Evolutionary conservation across 2,113 vertebrate species (phyloP).

Genomic region (Coryphaenoides rupestris): DNA sequence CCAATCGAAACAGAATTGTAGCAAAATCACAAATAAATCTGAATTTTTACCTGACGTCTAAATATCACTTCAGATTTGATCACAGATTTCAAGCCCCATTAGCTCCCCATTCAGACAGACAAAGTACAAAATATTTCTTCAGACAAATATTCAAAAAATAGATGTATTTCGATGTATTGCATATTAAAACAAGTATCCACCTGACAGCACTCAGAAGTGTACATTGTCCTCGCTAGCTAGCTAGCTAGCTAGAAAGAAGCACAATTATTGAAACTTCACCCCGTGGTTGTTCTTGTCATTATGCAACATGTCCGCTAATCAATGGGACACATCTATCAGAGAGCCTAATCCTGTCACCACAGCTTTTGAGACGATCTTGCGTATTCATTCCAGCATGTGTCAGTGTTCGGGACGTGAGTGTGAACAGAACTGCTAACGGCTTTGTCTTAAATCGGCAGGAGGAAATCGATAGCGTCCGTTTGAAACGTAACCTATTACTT

Average conservation of each 20-base stretch:
- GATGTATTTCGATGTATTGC: conserved; percentile 40
- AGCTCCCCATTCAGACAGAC: conserved; percentile 28
- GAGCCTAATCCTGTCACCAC: conserved; percentile 61
- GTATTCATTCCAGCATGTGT: neutral
- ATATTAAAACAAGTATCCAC: conserved; percentile 45
- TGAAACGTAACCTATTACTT: too few relatives aligned
- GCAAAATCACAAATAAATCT: conserved; percentile 12
- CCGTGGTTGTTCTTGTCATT: conserved; percentile 1
- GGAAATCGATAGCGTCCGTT: too few relatives aligned
- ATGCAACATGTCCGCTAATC: conserved; percentile 22
- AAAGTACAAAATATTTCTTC: conserved; percentile 61
- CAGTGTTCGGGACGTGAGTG: too few relatives aligned
- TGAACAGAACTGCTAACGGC: too few relatives aligned
- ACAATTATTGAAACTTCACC: too few relatives aligned
- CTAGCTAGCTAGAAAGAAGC: too few relatives aligned
- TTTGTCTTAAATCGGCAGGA: too few relatives aligned
- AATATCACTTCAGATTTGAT: conserved; percentile 8
- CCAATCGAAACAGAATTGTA: conserved; percentile 4
- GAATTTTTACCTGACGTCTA: neutral
- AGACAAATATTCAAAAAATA: conserved; percentile 34
- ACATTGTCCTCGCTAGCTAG: too few relatives aligned
- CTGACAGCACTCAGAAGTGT: too few relatives aligned
- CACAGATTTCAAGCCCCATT: conserved; percentile 17
- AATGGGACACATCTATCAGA: conserved; percentile 43
- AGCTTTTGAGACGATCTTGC: conserved; percentile 49